Percentiles rank a stretch among this genome's conserved stretches.
Evolutionary conservation across 2,888 invertebrate genomes (phyloP).

Genomic region (Nomada lathburiana): DNA sequence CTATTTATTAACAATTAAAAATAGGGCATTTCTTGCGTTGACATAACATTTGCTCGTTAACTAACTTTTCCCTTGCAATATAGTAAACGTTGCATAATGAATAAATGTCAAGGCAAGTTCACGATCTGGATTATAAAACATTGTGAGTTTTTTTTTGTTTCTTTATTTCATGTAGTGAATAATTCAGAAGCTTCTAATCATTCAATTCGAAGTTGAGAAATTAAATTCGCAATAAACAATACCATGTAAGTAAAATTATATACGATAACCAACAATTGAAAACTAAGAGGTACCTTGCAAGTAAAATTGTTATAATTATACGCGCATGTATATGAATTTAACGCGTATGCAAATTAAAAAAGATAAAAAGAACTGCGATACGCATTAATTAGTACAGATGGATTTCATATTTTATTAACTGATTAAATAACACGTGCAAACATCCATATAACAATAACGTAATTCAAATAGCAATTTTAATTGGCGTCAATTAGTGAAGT

Average conservation of each 20-base stretch:
- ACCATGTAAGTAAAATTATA: background rate
- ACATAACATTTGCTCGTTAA: background rate
- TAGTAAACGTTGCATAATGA: background rate
- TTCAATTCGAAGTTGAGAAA: too few relatives aligned
- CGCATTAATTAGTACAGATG: slow-evolving; percentile 1
- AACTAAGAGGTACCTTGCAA: background rate
- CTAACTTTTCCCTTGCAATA: background rate
- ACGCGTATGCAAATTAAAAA: background rate
- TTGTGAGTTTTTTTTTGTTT: background rate
- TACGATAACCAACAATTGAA: background rate
- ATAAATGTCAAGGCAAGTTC: background rate
- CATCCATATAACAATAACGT: background rate
- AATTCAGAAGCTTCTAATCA: background rate
- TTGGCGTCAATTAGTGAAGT: background rate
- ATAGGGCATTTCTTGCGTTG: background rate
- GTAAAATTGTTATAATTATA: background rate
- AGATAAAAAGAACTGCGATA: background rate
- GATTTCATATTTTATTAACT: slow-evolving; percentile 14
- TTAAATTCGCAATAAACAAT: too few relatives aligned
- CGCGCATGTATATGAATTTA: background rate
- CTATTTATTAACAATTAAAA: background rate
- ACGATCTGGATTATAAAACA: slow-evolving; percentile 1
- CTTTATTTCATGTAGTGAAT: background rate
- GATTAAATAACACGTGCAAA: slow-evolving; percentile 16
- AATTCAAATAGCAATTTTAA: background rate